phyloP scores from a whole-genome alignment of 2,113 vertebrate genomes.

The Heptranchias perlo region DNA sequence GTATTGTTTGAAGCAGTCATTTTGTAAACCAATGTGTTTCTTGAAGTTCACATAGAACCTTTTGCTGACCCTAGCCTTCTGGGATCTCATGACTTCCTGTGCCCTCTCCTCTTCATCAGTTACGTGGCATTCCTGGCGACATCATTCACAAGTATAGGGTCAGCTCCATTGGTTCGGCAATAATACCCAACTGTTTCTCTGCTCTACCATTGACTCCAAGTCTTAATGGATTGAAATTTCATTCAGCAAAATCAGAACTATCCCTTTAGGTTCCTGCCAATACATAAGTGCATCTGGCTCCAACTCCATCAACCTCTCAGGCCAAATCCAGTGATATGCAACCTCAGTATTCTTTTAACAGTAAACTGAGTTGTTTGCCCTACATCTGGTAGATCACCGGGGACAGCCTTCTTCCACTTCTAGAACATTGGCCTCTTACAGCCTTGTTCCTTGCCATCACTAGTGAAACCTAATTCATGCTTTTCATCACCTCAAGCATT shows the following conservation, averaged over 20 bases:
- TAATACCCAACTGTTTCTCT: not conserved
- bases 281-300: too few relatives aligned
- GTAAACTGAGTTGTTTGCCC: not conserved
- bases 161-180: not conserved
- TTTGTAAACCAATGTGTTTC: not conserved
- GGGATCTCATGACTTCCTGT: not conserved
- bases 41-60: not conserved
- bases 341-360: not conserved
- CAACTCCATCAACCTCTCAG: not conserved
- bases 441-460: not conserved
- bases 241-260: not conserved
- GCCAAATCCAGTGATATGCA: not conserved
- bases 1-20: not conserved
- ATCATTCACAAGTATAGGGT: not conserved
- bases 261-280: too few relatives aligned
- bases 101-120: not conserved
- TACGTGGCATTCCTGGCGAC: not conserved
- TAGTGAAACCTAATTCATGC: not conserved
- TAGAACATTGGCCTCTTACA: not conserved
- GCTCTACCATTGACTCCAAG: not conserved
- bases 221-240: not conserved
- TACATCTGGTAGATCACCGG: not conserved
- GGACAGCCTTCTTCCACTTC: not conserved
- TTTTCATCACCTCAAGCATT: not conserved
- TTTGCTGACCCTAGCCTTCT: not conserved